Base-by-base conservation (phyloP, 2,113 vertebrate genomes). In the Phoxinus phoxinus region DNA sequence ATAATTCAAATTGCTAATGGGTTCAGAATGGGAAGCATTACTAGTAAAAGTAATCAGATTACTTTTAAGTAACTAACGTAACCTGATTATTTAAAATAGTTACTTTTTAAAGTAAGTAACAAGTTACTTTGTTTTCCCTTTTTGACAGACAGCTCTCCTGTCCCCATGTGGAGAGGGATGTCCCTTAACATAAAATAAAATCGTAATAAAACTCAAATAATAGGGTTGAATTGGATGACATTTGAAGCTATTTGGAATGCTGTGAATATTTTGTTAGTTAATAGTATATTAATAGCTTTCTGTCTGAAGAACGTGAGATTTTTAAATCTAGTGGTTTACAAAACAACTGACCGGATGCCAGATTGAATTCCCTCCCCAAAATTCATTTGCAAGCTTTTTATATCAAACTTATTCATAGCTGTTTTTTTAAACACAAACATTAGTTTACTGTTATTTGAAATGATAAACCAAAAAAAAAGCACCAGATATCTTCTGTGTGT, bases 391-490 rank as follows among this genome's bases (percentile, higher is more conserved):
- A 41, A 72, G 41, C 37, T 74, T 74, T 74, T 15, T 46, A 6
- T n/a, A 48, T 27, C 6, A 46, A 73, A 37, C 12, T 27, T 74
- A 74, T 74, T 74, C 41, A 44, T 73, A 73, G 59, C n/a, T 74
- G 71, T 5, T 74, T 74, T 74, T 46, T 73, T 23, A 46, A 73
- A 25, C 2, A 3, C 67, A 37, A 23, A 71, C 41, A 25, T 25
- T 67, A 32, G 63, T 67, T 67, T 73, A 17, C 71, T 46, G 37
- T 71, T 46, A 46, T 46, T 71, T 74, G 35, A 72, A 44, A 72
- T 72, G 7, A 71, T 19, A 23, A 44, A 72, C 23, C 37, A 41
- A 7, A 73, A 13, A 13, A 9, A 25, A n/a, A 27, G 71, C 71
- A 46, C 72, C 72, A 48, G 72, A 79, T 13, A 78, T 5, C 3